Percentiles rank a stretch among this genome's conserved stretches.
These are phyloP conservation scores for Acleris sparsana DNA, from an alignment of 2,888 invertebrate species.

Conservation along the genomic window DNA sequence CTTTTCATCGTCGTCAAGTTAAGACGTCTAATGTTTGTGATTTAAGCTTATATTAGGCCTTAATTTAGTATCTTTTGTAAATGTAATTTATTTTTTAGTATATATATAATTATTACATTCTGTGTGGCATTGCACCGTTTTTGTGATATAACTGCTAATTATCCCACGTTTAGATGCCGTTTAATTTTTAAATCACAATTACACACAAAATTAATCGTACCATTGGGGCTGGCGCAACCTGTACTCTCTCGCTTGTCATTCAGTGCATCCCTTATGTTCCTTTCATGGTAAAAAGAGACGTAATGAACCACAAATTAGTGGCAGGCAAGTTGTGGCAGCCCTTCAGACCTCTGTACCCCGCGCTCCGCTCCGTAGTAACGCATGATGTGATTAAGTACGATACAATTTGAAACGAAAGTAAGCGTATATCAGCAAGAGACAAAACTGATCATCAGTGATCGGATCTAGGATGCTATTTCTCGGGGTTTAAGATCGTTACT, in stretches of 20 bases:
- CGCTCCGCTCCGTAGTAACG: not conserved
- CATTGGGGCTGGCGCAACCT: too few relatives aligned
- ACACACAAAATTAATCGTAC: slow-evolving; percentile 6
- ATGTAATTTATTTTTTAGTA: slow-evolving; percentile 12
- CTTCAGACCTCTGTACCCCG: too few relatives aligned
- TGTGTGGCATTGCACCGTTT: slow-evolving; percentile 39
- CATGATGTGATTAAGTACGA: not conserved
- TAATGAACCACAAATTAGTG: too few relatives aligned
- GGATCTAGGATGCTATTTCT: too few relatives aligned
- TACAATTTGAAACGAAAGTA: too few relatives aligned
- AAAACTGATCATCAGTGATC: too few relatives aligned
- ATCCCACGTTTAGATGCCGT: slow-evolving; percentile 8
- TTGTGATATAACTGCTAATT: slow-evolving; percentile 35
- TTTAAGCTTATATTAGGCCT: slow-evolving; percentile 39
- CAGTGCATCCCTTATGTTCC: too few relatives aligned
- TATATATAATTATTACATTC: slow-evolving; percentile 24
- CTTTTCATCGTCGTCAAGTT: slow-evolving; percentile 36
- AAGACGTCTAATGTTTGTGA: slow-evolving; percentile 54
- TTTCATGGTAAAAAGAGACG: too few relatives aligned
- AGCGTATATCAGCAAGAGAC: too few relatives aligned
- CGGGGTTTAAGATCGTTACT: too few relatives aligned
- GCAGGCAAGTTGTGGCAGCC: too few relatives aligned
- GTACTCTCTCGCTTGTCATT: too few relatives aligned
- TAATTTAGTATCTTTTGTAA: slow-evolving; percentile 1
- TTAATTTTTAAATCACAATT: slow-evolving; percentile 8